Evolutionary conservation across 2,797 vertebrate genomes (phyloP).

Genomic region (Acanthurus lineatus): DNA sequence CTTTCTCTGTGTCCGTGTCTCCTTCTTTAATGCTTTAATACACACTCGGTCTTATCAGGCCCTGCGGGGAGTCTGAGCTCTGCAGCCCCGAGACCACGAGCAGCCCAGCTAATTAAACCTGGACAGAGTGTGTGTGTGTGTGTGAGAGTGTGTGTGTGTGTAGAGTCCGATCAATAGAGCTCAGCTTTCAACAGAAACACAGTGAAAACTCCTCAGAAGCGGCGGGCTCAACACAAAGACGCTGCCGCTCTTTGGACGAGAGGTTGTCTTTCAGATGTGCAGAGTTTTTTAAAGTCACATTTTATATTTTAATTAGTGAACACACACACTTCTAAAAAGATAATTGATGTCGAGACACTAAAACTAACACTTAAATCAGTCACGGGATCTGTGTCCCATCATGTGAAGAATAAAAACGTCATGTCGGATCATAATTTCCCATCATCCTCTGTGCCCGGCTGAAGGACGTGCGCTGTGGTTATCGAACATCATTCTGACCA

Average conservation of each 20-base stretch:
- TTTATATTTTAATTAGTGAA: neutral
- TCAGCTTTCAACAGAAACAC: conserved; percentile 56
- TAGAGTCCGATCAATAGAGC: conserved; percentile 63
- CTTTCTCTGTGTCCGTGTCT: conserved; percentile 48
- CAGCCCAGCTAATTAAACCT: conserved; percentile 78
- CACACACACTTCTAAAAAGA: neutral
- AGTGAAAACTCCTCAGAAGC: conserved; percentile 17
- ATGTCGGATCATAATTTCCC: neutral
- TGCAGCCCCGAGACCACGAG: conserved; percentile 51
- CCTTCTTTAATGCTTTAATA: conserved; percentile 62
- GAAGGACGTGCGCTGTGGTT: conserved; percentile 3
- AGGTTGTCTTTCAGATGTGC: neutral
- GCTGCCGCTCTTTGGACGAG: conserved; percentile 14
- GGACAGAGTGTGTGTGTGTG: conserved; percentile 32
- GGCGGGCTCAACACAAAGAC: conserved; percentile 30
- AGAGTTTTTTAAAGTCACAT: neutral
- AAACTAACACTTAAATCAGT: neutral
- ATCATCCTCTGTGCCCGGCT: neutral
- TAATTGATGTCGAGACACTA: neutral
- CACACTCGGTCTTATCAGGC: conserved; percentile 66
- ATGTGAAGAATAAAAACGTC: neutral
- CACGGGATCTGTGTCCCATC: neutral
- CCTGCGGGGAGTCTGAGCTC: conserved; percentile 65
- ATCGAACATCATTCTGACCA: neutral
- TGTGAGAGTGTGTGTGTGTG: conserved; percentile 16